These are phyloP conservation scores for Gymnoscelis rufifasciata DNA, from an alignment of 2,888 invertebrate genomes.

Conservation along the genomic window DNA sequence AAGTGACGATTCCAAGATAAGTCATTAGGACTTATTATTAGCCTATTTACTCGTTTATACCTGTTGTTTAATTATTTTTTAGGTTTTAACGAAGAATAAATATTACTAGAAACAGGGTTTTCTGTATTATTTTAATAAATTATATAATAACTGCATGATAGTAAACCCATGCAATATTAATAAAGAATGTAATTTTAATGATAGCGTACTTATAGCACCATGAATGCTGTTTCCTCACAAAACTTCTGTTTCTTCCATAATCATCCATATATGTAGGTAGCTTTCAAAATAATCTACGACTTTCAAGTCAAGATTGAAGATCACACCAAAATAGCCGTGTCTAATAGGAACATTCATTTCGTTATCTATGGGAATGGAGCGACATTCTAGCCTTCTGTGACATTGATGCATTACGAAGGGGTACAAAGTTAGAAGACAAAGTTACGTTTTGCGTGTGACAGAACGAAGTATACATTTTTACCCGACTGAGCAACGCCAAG, in stretches of 20 bases:
- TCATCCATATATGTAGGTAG: neutral
- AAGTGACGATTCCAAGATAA: too few relatives aligned
- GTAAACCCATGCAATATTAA: too few relatives aligned
- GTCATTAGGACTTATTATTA: too few relatives aligned
- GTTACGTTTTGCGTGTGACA: slow-evolving; percentile 7
- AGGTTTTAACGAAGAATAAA: too few relatives aligned
- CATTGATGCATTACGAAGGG: slow-evolving; percentile 53
- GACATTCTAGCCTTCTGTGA: slow-evolving; percentile 36
- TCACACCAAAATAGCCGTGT: slow-evolving; percentile 40
- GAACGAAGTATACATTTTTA: neutral
- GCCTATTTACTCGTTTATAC: too few relatives aligned
- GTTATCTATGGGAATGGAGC: slow-evolving; percentile 45
- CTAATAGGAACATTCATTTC: slow-evolving; percentile 45
- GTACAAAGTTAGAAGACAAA: slow-evolving; percentile 10
- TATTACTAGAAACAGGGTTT: too few relatives aligned
- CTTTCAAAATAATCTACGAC: slow-evolving; percentile 3
- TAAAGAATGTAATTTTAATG: too few relatives aligned
- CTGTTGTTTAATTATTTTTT: too few relatives aligned
- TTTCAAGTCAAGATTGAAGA: slow-evolving; percentile 13
- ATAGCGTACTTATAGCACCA: too few relatives aligned
- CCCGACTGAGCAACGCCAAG: too few relatives aligned
- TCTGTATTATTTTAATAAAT: too few relatives aligned
- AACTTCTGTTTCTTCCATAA: neutral
- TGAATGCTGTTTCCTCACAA: neutral
- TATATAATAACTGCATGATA: too few relatives aligned